Evolutionary conservation across 2,797 vertebrate genomes (phyloP).

Genomic region (Amphiprion clarkii): DNA sequence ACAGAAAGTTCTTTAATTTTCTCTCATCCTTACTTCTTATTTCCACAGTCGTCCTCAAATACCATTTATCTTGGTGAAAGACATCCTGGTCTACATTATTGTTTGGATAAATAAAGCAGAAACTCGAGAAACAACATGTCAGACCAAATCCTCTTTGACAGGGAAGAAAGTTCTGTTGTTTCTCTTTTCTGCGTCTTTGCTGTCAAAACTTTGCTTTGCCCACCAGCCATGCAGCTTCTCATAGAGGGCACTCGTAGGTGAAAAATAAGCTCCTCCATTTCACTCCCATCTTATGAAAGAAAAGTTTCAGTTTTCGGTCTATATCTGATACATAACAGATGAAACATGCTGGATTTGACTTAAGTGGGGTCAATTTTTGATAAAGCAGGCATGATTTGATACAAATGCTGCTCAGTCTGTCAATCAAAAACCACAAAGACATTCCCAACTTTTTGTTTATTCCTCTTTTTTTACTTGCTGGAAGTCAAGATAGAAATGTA

Average conservation of each 20-base stretch:
- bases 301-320: not conserved
- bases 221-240: slow-evolving; percentile 28
- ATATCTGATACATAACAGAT: no score
- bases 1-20: not conserved
- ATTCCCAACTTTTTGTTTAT: no score
- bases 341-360: no score
- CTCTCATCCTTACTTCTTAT: not conserved
- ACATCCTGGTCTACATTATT: slow-evolving; percentile 6
- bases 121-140: slow-evolving; percentile 30
- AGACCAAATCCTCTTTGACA: slow-evolving; percentile 40
- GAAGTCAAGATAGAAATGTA: no score
- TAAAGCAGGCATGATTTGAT: not conserved
- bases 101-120: slow-evolving; percentile 11
- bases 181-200: slow-evolving; percentile 28
- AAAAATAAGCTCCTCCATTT: slow-evolving; percentile 8
- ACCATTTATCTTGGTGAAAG: slow-evolving; percentile 12
- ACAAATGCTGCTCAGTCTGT: not conserved
- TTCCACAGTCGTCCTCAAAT: not conserved
- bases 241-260: slow-evolving; percentile 6
- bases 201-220: slow-evolving; percentile 59
- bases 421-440: slow-evolving; percentile 1
- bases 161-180: slow-evolving; percentile 34
- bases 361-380: not conserved
- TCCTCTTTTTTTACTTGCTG: no score
- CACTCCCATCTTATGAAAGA: not conserved